These are phyloP conservation scores for Montipora foliosa DNA, from an alignment of 64 coral and sea anemone species.

Conservation along the genomic window DNA sequence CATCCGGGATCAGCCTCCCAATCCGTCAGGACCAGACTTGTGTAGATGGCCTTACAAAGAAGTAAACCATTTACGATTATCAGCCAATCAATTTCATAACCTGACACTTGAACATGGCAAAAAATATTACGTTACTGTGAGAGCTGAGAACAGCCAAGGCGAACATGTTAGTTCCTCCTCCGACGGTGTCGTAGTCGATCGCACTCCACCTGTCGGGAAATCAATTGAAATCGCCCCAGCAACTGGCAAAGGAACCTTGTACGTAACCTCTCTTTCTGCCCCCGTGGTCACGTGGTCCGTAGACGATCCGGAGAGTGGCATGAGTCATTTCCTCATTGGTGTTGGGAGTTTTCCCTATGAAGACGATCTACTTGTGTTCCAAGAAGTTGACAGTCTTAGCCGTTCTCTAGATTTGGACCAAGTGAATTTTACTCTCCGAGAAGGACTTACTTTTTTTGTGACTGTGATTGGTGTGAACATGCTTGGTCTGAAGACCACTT, in stretches of 20 bases:
- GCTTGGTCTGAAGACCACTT: too few relatives aligned
- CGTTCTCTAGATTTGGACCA: too few relatives aligned
- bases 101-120: slow-evolving; percentile 81
- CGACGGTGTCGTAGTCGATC: slow-evolving; percentile 83
- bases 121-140: slow-evolving; percentile 85
- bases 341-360: too few relatives aligned
- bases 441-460: too few relatives aligned
- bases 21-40: neutral
- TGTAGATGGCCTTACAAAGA: slow-evolving; percentile 79
- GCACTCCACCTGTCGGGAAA: slow-evolving; percentile 57
- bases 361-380: too few relatives aligned
- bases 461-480: too few relatives aligned
- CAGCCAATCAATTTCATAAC: slow-evolving; percentile 78
- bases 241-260: slow-evolving; percentile 67
- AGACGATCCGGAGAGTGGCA: slow-evolving; percentile 80
- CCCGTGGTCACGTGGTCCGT: slow-evolving; percentile 86
- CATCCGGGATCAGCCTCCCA: slow-evolving; percentile 66
- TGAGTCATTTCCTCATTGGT: slow-evolving; percentile 65
- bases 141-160: slow-evolving; percentile 76
- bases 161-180: slow-evolving; percentile 77
- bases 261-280: slow-evolving; percentile 75
- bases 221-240: slow-evolving; percentile 72
- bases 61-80: slow-evolving; percentile 39
- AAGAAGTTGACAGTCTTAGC: too few relatives aligned
- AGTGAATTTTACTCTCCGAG: too few relatives aligned